Base-by-base conservation (phyloP, 2,888 invertebrate genomes). In the Sabellastarte sp. region DNA sequence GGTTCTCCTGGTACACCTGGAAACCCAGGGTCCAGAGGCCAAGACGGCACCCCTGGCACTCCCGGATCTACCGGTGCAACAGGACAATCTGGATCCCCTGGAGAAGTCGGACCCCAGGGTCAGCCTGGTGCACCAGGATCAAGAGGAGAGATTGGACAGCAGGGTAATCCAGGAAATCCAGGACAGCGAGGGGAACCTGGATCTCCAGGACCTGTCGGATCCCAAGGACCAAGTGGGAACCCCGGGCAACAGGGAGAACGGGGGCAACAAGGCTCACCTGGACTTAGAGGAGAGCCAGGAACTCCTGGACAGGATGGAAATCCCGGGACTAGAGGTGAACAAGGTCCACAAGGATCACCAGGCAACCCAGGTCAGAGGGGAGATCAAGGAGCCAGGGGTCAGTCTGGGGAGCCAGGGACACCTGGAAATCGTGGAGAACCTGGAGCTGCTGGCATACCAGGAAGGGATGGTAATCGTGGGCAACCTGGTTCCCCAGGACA, bases 391-490 rank as follows among this genome's bases (percentile, higher is more conserved):
- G 5, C 60, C 24, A 32, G 5, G n/a, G 59, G 59, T 3, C 5
- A 4, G 4, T 5, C 50, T 10, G 60, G 52, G 33, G n/a, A 32
- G 58, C 10, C 53, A 29, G 60, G 62, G 26, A 26, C 32, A 26
- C 52, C 33, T 56, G 65, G 68, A n/a, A 53, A 41, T n/a, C 57
- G 61, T 60, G 67, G 69, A 55, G 57, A 61, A 32, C 20, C 64
- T 55, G 64, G 64, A 20, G 66, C 52, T 60, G 75, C 77, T 77
- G 77, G 53, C 1, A 70, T 3, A 58, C 71, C 20, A 78, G 79
- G 31, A 57, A 41, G 41, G 10, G 41, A 41, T 41, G 63, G n/a
- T n/a, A n/a, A n/a, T n/a, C n/a, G n/a, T n/a, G n/a, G 63, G 2
- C 52, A 20, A n/a, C 5, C 28, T 1, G 63, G 63, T n/a, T 72